Evolutionary conservation across 1,140 invertebrate species (phyloP).

Genomic region (Caerostris darwini): DNA sequence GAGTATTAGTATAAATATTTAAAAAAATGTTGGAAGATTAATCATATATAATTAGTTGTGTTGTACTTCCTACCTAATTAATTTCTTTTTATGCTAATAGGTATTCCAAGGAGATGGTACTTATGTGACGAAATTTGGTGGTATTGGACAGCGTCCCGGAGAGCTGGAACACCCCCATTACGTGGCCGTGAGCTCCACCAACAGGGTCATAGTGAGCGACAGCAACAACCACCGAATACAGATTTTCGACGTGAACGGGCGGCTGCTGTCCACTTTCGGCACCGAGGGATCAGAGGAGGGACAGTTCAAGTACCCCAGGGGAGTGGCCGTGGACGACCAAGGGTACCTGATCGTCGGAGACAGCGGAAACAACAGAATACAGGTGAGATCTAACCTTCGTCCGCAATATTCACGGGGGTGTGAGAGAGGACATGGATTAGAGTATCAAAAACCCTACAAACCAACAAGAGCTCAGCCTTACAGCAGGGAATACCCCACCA

Average conservation of each 20-base stretch:
- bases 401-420: neutral
- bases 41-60: too few species aligned
- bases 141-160: slow-evolving; percentile 92
- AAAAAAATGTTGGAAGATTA: too few species aligned
- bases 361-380: slow-evolving; percentile 97
- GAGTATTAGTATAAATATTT: too few species aligned
- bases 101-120: slow-evolving; percentile 99
- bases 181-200: slow-evolving; percentile 96
- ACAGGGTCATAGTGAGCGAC: slow-evolving; percentile 95
- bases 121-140: slow-evolving; percentile 97
- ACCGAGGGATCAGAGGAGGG: slow-evolving; percentile 94
- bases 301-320: slow-evolving; percentile 97
- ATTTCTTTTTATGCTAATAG: slow-evolving; percentile 83
- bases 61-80: too few species aligned
- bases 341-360: slow-evolving; percentile 98
- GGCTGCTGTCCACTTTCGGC: slow-evolving; percentile 92
- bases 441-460: neutral
- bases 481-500: neutral
- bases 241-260: slow-evolving; percentile 96
- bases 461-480: neutral
- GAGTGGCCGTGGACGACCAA: slow-evolving; percentile 97
- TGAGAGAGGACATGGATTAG: neutral
- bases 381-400: slow-evolving; percentile 49
- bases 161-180: slow-evolving; percentile 98
- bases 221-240: slow-evolving; percentile 96